A percentile compares a stretch with the other conserved stretches of the same genome.
Conservation (phyloP, 2,113 vertebrate species). For the Rhinolophus ferrumequinum region DNA sequence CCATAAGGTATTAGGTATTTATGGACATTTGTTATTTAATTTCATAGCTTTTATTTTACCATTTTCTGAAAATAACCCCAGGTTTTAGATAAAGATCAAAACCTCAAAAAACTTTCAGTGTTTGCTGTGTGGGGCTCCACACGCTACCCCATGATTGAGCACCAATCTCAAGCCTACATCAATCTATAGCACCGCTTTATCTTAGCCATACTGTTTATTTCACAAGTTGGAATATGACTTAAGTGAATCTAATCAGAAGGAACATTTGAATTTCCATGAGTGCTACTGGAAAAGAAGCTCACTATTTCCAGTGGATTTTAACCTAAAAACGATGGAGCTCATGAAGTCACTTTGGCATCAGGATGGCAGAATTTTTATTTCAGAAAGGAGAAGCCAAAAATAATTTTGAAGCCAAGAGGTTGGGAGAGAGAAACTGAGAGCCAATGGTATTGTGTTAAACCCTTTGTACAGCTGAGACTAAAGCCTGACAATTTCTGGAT, state of each 20-base stretch:
- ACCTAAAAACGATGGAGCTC: not conserved
- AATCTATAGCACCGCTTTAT: not conserved
- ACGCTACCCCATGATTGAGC: not conserved
- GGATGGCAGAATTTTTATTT: not conserved
- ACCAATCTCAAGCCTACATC: not conserved
- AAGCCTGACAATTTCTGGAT: not conserved
- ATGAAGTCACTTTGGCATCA: not conserved
- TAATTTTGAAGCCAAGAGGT: not conserved
- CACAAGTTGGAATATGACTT: not conserved
- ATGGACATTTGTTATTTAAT: not conserved
- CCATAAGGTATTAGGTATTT: not conserved
- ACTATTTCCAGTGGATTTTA: not conserved
- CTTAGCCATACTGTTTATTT: not conserved
- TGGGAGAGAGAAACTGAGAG: not conserved
- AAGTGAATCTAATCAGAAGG: not conserved
- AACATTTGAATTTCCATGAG: not conserved
- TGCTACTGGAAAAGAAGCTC: not conserved
- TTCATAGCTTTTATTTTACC: not conserved
- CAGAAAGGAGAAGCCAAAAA: not conserved
- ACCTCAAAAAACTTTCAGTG: not conserved
- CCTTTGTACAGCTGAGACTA: not conserved
- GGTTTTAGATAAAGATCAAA: not conserved
- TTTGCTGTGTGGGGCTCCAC: not conserved
- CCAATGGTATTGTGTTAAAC: not conserved
- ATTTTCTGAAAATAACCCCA: not conserved